phyloP scores from a whole-genome alignment of 1,140 invertebrate species.

The Papilio glaucus region DNA sequence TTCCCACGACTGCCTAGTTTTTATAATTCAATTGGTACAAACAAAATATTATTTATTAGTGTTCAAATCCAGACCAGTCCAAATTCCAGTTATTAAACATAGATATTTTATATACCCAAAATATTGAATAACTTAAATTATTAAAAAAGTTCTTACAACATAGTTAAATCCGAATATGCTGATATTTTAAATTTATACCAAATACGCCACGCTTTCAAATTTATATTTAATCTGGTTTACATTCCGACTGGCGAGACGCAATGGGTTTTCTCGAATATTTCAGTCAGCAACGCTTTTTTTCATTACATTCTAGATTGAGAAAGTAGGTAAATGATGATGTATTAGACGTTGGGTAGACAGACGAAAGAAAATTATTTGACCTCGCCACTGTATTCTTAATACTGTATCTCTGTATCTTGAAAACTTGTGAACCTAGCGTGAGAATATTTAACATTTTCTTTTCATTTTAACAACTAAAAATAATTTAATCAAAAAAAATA shows the following conservation, averaged over 20 bases:
- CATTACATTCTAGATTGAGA: background rate
- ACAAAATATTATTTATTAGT: too few species aligned
- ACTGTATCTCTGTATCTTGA: too few species aligned
- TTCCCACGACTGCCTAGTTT: too few species aligned
- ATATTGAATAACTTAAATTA: background rate
- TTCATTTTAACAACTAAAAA: too few species aligned
- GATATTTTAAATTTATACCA: too few species aligned
- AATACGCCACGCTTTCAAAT: slow-evolving; percentile 2
- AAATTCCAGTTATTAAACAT: too few species aligned
- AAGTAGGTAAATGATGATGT: slow-evolving; percentile 3
- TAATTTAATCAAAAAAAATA: too few species aligned
- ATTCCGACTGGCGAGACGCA: background rate
- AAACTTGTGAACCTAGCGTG: too few species aligned
- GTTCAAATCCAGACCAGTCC: too few species aligned
- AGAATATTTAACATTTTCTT: too few species aligned
- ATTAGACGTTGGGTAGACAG: background rate
- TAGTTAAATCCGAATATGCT: background rate
- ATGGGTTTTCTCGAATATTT: background rate
- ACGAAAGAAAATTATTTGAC: slow-evolving; percentile 1
- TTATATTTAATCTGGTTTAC: slow-evolving; percentile 1
- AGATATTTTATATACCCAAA: background rate
- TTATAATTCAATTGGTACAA: too few species aligned
- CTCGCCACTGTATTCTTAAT: too few species aligned
- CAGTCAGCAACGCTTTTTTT: background rate
- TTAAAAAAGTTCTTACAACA: background rate